Conservation (phyloP, 2,797 vertebrate species). For the Odontamblyopus lacepedii region DNA sequence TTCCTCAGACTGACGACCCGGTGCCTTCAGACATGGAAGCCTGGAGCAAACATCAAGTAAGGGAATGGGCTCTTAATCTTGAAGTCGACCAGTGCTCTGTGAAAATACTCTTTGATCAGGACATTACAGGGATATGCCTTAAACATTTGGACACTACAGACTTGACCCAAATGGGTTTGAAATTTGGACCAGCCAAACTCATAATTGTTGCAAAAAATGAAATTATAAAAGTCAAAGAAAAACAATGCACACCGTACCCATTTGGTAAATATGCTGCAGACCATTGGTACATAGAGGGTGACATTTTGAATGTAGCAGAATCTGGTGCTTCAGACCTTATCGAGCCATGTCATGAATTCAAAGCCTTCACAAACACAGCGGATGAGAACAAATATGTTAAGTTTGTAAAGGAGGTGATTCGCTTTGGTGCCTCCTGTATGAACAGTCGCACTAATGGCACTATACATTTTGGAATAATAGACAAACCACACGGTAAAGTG, state of each 20-base stretch:
- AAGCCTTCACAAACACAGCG: slow-evolving; percentile 54
- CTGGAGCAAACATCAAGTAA: slow-evolving; percentile 68
- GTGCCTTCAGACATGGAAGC: slow-evolving; percentile 48
- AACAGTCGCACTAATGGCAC: slow-evolving; percentile 76
- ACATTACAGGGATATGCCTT: slow-evolving; percentile 56
- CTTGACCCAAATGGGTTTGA: slow-evolving; percentile 30
- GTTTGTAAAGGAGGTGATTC: slow-evolving; percentile 57
- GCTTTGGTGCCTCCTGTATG: slow-evolving; percentile 73
- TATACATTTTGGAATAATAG: slow-evolving; percentile 76
- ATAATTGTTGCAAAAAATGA: slow-evolving; percentile 59
- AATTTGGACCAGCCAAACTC: slow-evolving; percentile 56
- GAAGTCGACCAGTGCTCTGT: slow-evolving; percentile 40
- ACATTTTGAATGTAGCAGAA: slow-evolving; percentile 60
- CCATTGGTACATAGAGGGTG: slow-evolving; percentile 54
- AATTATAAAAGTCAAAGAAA: slow-evolving; percentile 28
- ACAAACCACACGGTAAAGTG: slow-evolving; percentile 69
- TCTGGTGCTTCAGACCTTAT: slow-evolving; percentile 62
- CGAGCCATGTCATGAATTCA: slow-evolving; percentile 75
- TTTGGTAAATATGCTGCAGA: slow-evolving; percentile 59
- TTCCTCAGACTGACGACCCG: slow-evolving; percentile 33
- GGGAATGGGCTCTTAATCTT: slow-evolving; percentile 50
- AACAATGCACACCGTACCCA: slow-evolving; percentile 66
- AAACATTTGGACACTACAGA: slow-evolving; percentile 43
- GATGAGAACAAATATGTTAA: slow-evolving; percentile 41
- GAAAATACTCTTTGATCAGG: slow-evolving; percentile 48